Conservation (phyloP, 2,888 invertebrate species). For the Bibio marci region DNA sequence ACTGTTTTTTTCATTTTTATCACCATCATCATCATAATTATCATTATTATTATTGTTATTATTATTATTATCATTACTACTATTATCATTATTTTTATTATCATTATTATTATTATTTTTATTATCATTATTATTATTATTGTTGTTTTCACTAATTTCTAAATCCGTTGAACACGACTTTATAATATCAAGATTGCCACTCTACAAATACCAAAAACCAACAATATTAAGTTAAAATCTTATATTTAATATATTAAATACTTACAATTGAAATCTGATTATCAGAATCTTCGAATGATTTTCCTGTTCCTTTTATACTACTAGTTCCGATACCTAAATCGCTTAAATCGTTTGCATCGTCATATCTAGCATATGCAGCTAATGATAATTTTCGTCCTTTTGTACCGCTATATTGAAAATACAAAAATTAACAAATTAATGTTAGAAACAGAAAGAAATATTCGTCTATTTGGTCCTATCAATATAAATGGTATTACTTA, state of each 20-base stretch:
- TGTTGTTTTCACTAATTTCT: conserved; percentile 15
- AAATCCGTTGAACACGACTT: conserved; percentile 16
- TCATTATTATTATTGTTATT: conserved; percentile 22
- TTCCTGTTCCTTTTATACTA: conserved; percentile 37
- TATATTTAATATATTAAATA: too few relatives aligned
- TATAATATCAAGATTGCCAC: conserved; percentile 36
- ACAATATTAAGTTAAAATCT: too few relatives aligned
- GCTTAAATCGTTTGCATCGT: conserved; percentile 67
- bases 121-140: conserved; percentile 8
- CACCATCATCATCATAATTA: conserved; percentile 13
- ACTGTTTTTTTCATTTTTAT: conserved; percentile 7
- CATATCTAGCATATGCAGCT: conserved; percentile 61
- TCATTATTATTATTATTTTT: conserved; percentile 18
- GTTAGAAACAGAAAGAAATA: too few relatives aligned
- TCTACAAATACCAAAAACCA: conserved; percentile 31
- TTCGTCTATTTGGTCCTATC: too few relatives aligned
- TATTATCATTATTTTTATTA: conserved; percentile 16
- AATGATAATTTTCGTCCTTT: conserved; percentile 42
- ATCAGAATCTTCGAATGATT: conserved; percentile 45
- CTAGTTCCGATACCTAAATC: conserved; percentile 63
- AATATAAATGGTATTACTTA: too few relatives aligned
- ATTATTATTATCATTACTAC: conserved; percentile 2
- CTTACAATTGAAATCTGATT: conserved; percentile 45
- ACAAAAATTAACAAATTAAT: conserved; percentile 1
- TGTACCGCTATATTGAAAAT: conserved; percentile 23